phyloP scores from a whole-genome alignment of 2,888 invertebrate species.

The Slavum lentiscoides region DNA sequence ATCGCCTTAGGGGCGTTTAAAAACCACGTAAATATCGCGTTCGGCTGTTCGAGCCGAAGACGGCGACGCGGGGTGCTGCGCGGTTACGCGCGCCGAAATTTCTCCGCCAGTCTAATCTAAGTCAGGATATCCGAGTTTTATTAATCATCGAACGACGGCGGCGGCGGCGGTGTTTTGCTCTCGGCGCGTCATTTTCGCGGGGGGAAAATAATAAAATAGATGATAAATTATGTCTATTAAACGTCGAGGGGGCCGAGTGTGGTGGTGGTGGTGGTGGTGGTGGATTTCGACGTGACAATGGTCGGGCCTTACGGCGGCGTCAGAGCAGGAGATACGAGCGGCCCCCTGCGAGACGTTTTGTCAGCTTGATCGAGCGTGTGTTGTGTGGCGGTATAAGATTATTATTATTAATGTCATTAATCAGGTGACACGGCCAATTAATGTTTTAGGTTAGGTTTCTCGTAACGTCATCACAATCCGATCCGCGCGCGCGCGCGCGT shows the following conservation, averaged over 20 bases:
- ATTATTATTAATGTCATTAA: slow-evolving; percentile 55
- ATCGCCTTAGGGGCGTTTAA: too few species aligned
- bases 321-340: neutral
- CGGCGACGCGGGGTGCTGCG: neutral
- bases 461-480: slow-evolving; percentile 55
- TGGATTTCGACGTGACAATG: slow-evolving; percentile 46
- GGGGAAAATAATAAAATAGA: slow-evolving; percentile 52
- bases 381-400: slow-evolving; percentile 50
- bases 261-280: neutral
- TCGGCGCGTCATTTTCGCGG: slow-evolving; percentile 43
- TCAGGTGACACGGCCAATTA: slow-evolving; percentile 55
- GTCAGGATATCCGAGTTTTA: slow-evolving; percentile 53
- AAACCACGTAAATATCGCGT: too few species aligned
- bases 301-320: slow-evolving; percentile 25
- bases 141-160: slow-evolving; percentile 51
- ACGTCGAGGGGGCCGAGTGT: slow-evolving; percentile 39
- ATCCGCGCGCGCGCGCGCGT: slow-evolving; percentile 36
- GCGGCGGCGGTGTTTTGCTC: slow-evolving; percentile 43
- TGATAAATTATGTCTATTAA: slow-evolving; percentile 53
- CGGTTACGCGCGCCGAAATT: slow-evolving; percentile 20
- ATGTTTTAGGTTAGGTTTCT: slow-evolving; percentile 54
- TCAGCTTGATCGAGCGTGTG: slow-evolving; percentile 54
- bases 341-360: slow-evolving; percentile 45
- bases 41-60: too few species aligned
- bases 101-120: slow-evolving; percentile 33